Conservation (phyloP, 2,113 vertebrate species). For the Stictonetta naevosa region DNA sequence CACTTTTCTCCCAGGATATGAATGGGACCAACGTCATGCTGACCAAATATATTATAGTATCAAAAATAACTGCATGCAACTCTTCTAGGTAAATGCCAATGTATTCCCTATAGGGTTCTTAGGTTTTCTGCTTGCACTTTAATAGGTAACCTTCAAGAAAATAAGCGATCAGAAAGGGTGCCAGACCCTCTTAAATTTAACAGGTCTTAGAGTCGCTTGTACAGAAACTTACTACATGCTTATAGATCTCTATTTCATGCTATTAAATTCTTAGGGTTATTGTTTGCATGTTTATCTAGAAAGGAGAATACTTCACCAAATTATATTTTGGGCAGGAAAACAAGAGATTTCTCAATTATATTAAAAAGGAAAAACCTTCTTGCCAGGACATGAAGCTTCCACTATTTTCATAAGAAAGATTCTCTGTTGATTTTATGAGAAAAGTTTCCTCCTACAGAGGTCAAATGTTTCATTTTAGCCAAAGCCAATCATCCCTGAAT, state of each 20-base stretch:
- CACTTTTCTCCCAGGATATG: background rate
- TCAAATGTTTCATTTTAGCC: background rate
- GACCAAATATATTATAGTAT: background rate
- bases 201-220: background rate
- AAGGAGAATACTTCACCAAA: background rate
- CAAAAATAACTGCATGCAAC: background rate
- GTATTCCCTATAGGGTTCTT: background rate
- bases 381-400: background rate
- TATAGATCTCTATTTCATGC: background rate
- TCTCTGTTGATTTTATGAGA: background rate
- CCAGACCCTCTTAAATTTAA: background rate
- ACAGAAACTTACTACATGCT: background rate
- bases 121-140: background rate
- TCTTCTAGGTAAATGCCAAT: background rate
- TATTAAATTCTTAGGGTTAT: background rate
- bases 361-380: background rate
- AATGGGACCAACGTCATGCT: background rate
- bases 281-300: background rate
- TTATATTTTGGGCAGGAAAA: background rate
- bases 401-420: background rate
- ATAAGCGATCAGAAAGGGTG: background rate
- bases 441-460: background rate
- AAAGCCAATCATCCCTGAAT: background rate
- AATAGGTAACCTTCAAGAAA: background rate
- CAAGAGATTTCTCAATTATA: background rate